Conservation (phyloP, 30 jellyfish, hydroid and myxozoan genomes). For the Pseudorhiza aurosa region DNA sequence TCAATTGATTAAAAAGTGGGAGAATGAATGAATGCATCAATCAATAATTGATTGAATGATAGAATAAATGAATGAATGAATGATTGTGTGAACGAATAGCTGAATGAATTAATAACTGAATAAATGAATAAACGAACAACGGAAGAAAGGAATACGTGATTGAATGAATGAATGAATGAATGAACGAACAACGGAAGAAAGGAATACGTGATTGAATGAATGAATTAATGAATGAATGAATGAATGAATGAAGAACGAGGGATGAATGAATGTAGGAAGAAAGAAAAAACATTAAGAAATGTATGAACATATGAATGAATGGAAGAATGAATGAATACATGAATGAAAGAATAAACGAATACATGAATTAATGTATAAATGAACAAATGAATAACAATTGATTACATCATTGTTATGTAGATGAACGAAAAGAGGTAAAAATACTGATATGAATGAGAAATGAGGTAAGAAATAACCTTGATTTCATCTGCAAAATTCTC, state of each 20-base stretch:
- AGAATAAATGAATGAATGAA: neutral
- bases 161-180: neutral
- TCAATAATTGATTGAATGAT: neutral
- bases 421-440: neutral
- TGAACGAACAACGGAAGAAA: neutral
- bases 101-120: neutral
- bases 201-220: neutral
- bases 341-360: too few relatives aligned
- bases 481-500: constrained; percentile 81
- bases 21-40: neutral
- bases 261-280: too few relatives aligned
- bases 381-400: too few relatives aligned
- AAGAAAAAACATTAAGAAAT: too few relatives aligned
- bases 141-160: neutral
- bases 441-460: neutral
- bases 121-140: neutral
- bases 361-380: too few relatives aligned
- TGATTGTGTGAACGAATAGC: neutral
- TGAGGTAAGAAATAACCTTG: neutral
- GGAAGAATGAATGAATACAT: too few relatives aligned
- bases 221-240: neutral
- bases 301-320: too few relatives aligned
- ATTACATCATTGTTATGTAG: too few relatives aligned
- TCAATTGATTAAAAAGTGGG: neutral
- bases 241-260: too few relatives aligned